Conservation (phyloP, 2,888 invertebrate genomes). For the Rhagonycha lutea region DNA sequence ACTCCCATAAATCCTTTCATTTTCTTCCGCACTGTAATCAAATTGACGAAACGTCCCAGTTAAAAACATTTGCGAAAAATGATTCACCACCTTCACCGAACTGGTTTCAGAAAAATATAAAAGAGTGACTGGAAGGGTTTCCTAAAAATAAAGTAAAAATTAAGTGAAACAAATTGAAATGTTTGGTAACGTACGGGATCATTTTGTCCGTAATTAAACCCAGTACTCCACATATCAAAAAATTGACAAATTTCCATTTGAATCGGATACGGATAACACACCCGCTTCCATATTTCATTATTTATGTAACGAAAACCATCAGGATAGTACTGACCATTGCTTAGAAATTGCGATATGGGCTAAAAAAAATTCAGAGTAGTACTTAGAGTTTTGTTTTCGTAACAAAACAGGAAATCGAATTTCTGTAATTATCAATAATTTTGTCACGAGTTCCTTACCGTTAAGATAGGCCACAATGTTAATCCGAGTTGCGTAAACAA, state of each 20-base stretch:
- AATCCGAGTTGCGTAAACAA: conserved; percentile 48
- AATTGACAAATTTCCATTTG: conserved; percentile 31
- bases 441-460: too few species aligned
- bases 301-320: background rate
- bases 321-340: background rate
- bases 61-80: conserved; percentile 44
- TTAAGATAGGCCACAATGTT: background rate
- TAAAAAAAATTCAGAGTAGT: background rate
- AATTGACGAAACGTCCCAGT: conserved; percentile 60
- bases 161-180: background rate
- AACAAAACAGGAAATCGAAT: too few species aligned
- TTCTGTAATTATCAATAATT: background rate
- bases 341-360: background rate
- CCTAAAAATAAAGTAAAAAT: conserved; percentile 36
- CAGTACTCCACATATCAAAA: conserved; percentile 23
- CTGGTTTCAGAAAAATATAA: conserved; percentile 50
- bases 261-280: conserved; percentile 19
- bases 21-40: conserved; percentile 59
- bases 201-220: conserved; percentile 31
- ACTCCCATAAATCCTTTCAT: conserved; percentile 57
- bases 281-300: background rate
- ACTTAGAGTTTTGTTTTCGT: background rate
- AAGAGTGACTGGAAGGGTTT: conserved; percentile 49
- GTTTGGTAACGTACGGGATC: conserved; percentile 26
- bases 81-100: conserved; percentile 47